A percentile compares a stretch with the other conserved stretches of the same genome.
Evolutionary conservation across 2,888 invertebrate genomes (phyloP).

Genomic region (Dromius quadrimaculatus): DNA sequence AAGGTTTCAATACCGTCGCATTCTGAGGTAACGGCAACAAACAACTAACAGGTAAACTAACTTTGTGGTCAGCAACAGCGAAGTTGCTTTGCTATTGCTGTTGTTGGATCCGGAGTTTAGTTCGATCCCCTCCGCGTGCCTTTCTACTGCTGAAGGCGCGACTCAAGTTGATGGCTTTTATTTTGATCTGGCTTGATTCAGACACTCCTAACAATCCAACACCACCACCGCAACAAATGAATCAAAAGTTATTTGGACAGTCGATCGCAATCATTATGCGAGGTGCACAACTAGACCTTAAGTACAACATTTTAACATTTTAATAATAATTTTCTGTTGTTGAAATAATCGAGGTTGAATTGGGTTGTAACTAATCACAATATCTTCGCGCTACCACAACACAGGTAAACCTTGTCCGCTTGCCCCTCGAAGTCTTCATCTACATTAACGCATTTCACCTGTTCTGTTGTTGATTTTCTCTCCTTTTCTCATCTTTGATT

Average conservation of each 20-base stretch:
- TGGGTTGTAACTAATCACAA: not conserved
- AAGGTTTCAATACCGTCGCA: not conserved
- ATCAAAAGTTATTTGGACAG: too few relatives aligned
- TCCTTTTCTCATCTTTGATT: slow-evolving; percentile 7
- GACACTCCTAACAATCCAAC: too few relatives aligned
- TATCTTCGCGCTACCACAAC: not conserved
- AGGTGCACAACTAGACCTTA: too few relatives aligned
- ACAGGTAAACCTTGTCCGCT: slow-evolving; percentile 1
- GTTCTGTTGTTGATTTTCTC: not conserved
- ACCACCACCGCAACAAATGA: too few relatives aligned
- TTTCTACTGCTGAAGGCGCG: slow-evolving; percentile 1
- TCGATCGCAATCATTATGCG: too few relatives aligned
- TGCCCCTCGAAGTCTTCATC: not conserved
- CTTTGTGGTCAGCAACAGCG: not conserved
- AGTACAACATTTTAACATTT: too few relatives aligned
- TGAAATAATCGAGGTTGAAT: not conserved
- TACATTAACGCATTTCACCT: slow-evolving; percentile 3
- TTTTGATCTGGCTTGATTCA: too few relatives aligned
- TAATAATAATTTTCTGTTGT: too few relatives aligned
- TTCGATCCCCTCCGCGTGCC: slow-evolving; percentile 12
- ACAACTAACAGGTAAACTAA: not conserved
- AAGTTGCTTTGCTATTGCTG: too few relatives aligned
- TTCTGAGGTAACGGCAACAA: slow-evolving; percentile 12
- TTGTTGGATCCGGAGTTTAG: not conserved
- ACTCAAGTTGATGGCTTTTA: not conserved